These are phyloP conservation scores for Copsychus sechellarum DNA, from an alignment of 2,113 vertebrate genomes.

Conservation along the genomic window DNA sequence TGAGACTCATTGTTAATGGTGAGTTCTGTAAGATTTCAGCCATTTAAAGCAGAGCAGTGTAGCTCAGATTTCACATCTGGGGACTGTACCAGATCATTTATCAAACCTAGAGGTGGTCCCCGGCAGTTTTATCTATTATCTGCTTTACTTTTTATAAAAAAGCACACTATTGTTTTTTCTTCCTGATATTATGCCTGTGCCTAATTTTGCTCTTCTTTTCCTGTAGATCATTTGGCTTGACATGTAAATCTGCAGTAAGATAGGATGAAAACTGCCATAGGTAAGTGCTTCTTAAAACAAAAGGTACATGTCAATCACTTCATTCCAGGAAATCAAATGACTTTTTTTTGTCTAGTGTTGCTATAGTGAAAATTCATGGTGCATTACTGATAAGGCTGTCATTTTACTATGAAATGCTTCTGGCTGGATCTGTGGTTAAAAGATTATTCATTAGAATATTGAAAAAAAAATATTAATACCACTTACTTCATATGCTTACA, in stretches of 20 bases:
- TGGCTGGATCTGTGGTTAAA: background rate
- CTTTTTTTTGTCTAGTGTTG: background rate
- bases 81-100: background rate
- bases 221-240: background rate
- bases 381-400: background rate
- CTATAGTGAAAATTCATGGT: background rate
- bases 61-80: background rate
- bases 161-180: background rate
- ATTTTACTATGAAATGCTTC: background rate
- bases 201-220: background rate
- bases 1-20: background rate
- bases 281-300: slow-evolving; percentile 19
- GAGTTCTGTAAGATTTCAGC: background rate
- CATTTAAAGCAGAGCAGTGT: background rate
- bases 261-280: background rate
- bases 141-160: background rate
- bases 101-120: background rate
- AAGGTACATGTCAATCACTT: background rate
- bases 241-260: background rate
- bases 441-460: background rate
- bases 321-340: background rate
- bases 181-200: background rate
- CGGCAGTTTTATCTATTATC: background rate
- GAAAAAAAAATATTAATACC: background rate
- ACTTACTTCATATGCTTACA: background rate